Conservation (phyloP, 1,140 invertebrate species). For the Ctenoplectra terminalis region DNA sequence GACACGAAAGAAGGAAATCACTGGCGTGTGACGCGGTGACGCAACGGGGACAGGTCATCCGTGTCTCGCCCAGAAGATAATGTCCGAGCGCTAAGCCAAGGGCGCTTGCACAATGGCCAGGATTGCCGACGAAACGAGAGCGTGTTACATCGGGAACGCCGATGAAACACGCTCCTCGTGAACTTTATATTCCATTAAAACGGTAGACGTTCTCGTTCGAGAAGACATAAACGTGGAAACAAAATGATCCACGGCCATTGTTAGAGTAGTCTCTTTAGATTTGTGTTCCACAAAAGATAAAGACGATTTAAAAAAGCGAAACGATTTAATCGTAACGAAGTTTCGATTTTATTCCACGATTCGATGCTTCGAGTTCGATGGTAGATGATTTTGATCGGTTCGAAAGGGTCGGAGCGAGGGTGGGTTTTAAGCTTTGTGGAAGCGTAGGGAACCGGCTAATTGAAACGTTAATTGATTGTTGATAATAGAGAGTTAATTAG, state of each 20-base stretch:
- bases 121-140: not conserved
- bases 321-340: not conserved
- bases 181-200: not conserved
- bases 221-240: not conserved
- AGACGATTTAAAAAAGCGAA: too few relatives aligned
- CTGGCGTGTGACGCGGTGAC: constrained; percentile 51
- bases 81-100: constrained; percentile 63
- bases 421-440: not conserved
- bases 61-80: constrained; percentile 66
- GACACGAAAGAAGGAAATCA: constrained; percentile 39
- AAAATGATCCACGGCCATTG: not conserved
- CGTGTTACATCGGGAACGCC: not conserved
- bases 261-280: not conserved
- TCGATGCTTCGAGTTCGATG: too few relatives aligned
- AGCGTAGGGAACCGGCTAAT: not conserved
- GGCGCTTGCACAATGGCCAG: constrained; percentile 15
- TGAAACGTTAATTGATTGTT: not conserved
- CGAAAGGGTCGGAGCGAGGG: not conserved
- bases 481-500: not conserved
- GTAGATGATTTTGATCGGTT: too few relatives aligned
- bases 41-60: constrained; percentile 45
- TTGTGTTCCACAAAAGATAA: not conserved
- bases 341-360: not conserved
- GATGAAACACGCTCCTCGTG: not conserved
- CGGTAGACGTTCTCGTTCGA: not conserved